phyloP scores from a whole-genome alignment of 2,888 invertebrate genomes.

The Cephus pulcher region DNA sequence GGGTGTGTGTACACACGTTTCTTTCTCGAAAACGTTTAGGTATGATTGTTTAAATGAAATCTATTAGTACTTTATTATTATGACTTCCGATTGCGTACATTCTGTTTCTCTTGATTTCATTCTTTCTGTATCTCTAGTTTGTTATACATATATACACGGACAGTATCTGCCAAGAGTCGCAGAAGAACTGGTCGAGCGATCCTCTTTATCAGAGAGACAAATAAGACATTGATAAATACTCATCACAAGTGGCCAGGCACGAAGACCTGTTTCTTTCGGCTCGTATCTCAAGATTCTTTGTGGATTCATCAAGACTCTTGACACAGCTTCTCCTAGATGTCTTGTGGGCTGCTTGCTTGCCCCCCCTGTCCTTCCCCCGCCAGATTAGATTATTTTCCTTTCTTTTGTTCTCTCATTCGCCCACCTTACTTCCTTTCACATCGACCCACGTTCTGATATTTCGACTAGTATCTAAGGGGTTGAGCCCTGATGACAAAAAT shows the following conservation, averaged over 20 bases:
- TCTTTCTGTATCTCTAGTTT: slow-evolving; percentile 31
- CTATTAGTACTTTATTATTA: slow-evolving; percentile 45
- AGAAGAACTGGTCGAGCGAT: slow-evolving; percentile 17
- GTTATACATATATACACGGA: slow-evolving; percentile 36
- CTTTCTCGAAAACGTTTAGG: slow-evolving; percentile 37
- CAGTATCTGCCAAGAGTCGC: slow-evolving; percentile 39
- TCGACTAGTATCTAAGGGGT: background rate
- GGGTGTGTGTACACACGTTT: slow-evolving; percentile 6
- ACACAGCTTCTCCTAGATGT: background rate
- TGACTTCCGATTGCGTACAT: background rate
- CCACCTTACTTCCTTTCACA: background rate
- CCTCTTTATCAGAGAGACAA: background rate
- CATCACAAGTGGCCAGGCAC: background rate
- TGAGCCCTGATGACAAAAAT: background rate
- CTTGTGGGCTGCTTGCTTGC: background rate
- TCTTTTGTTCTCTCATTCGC: background rate
- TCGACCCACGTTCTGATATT: background rate
- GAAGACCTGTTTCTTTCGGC: background rate
- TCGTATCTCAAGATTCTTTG: background rate
- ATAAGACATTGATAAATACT: background rate
- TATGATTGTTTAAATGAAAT: slow-evolving; percentile 48
- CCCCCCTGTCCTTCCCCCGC: background rate
- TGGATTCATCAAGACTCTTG: background rate
- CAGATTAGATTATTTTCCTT: background rate
- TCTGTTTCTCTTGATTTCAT: background rate